Evolutionary conservation across 2,797 vertebrate genomes (phyloP).

Genomic region (Acipenser oxyrinchus): DNA sequence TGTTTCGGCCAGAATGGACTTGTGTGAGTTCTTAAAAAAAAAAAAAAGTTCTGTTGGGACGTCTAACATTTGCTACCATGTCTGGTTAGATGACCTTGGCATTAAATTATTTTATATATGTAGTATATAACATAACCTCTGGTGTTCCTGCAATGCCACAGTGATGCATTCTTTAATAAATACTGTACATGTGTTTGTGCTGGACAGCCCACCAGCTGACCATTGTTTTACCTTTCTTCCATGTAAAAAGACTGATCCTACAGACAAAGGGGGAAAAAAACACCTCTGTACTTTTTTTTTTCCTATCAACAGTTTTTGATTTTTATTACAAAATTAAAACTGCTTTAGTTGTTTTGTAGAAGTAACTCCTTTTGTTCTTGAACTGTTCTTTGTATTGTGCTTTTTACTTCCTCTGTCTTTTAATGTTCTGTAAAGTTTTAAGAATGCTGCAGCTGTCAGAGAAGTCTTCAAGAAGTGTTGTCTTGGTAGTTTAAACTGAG

Average conservation of each 20-base stretch:
- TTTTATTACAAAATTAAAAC: slow-evolving; percentile 79
- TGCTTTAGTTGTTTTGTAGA: slow-evolving; percentile 77
- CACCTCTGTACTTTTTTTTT: slow-evolving; percentile 64
- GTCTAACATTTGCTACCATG: slow-evolving; percentile 80
- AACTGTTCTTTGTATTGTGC: slow-evolving; percentile 78
- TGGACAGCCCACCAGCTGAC: slow-evolving; percentile 85
- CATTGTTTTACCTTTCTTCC: slow-evolving; percentile 47
- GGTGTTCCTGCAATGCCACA: slow-evolving; percentile 78
- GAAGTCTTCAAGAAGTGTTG: slow-evolving; percentile 62
- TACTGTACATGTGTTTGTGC: slow-evolving; percentile 90
- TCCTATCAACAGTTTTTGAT: slow-evolving; percentile 56
- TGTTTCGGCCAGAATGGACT: slow-evolving; percentile 79
- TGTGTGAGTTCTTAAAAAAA: slow-evolving; percentile 84
- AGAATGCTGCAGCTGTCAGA: slow-evolving; percentile 70
- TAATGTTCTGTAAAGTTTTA: slow-evolving; percentile 76
- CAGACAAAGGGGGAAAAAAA: slow-evolving; percentile 69
- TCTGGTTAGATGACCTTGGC: slow-evolving; percentile 90
- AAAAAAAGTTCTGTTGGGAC: slow-evolving; percentile 92
- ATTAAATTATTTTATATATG: slow-evolving; percentile 99
- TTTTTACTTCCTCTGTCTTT: slow-evolving; percentile 71
- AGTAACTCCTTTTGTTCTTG: slow-evolving; percentile 73
- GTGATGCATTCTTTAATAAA: slow-evolving; percentile 53
- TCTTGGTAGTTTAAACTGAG: slow-evolving; percentile 75
- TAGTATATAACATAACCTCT: slow-evolving; percentile 89
- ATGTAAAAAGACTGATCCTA: slow-evolving; percentile 60